Percentiles rank a stretch among this genome's conserved stretches.
Evolutionary conservation across 2,113 vertebrate genomes (phyloP).

Genomic region (Electrona antarctica): DNA sequence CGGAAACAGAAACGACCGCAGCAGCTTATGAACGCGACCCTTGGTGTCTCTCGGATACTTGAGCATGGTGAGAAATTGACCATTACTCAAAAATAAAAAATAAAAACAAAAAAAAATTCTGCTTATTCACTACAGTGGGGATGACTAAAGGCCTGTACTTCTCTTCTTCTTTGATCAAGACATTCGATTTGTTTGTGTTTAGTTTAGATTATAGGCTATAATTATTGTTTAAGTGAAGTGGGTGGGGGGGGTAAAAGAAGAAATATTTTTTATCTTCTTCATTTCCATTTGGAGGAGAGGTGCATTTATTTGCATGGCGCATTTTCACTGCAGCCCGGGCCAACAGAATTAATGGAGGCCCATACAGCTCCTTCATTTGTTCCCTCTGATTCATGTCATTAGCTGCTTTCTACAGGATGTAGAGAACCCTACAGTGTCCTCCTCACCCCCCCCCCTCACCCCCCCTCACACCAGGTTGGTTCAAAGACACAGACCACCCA

Average conservation of each 20-base stretch:
- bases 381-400: constrained; percentile 23
- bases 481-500: constrained; percentile 59
- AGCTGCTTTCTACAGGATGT: constrained; percentile 1
- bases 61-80: constrained; percentile 73
- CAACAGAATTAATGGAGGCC: constrained; percentile 11
- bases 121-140: no score
- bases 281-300: not conserved
- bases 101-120: no score
- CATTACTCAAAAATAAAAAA: constrained; percentile 6
- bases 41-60: constrained; percentile 64
- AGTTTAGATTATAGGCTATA: no score
- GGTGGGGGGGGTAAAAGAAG: no score
- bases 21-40: constrained; percentile 74
- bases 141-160: no score
- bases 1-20: constrained; percentile 79
- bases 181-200: no score
- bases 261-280: no score
- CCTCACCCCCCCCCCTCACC: constrained; percentile 17
- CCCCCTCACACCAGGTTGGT: constrained; percentile 39
- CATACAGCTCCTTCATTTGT: constrained; percentile 11
- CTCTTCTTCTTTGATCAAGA: no score
- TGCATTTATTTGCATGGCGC: not conserved
- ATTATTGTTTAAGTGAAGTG: no score
- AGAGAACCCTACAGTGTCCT: constrained; percentile 39
- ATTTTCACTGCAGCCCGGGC: not conserved